phyloP scores from a whole-genome alignment of 1,140 invertebrate genomes.

The Tetranychus urticae region DNA sequence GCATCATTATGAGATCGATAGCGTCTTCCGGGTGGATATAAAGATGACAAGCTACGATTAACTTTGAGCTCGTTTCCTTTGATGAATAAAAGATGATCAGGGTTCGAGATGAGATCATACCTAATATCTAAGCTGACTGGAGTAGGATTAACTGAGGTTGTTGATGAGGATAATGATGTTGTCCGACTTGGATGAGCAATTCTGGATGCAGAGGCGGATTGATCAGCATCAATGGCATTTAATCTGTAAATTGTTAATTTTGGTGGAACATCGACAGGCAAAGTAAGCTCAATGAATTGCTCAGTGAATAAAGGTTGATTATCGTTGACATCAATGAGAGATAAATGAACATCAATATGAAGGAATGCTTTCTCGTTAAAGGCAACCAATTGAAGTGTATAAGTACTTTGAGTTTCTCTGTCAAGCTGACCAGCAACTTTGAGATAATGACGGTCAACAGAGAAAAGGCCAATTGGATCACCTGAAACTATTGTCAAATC shows the following conservation, averaged over 20 bases:
- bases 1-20: no score
- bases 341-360: conserved; percentile 36
- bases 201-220: conserved; percentile 52
- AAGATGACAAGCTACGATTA: no score
- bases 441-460: not conserved
- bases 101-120: no score
- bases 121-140: no score
- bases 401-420: conserved; percentile 47
- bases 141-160: conserved; percentile 19
- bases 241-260: conserved; percentile 70
- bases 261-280: conserved; percentile 56
- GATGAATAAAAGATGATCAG: no score
- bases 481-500: not conserved
- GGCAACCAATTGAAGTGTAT: conserved; percentile 50
- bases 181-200: conserved; percentile 36
- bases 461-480: not conserved
- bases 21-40: no score
- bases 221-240: conserved; percentile 44
- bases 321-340: conserved; percentile 51
- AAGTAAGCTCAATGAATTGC: conserved; percentile 42
- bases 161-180: conserved; percentile 34
- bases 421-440: conserved; percentile 31
- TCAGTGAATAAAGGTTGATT: conserved; percentile 57
- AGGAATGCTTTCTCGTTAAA: conserved; percentile 24
- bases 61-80: no score